Evolutionary conservation across 2,113 vertebrate genomes (phyloP).

Genomic region (Protomyctophum bolini): DNA sequence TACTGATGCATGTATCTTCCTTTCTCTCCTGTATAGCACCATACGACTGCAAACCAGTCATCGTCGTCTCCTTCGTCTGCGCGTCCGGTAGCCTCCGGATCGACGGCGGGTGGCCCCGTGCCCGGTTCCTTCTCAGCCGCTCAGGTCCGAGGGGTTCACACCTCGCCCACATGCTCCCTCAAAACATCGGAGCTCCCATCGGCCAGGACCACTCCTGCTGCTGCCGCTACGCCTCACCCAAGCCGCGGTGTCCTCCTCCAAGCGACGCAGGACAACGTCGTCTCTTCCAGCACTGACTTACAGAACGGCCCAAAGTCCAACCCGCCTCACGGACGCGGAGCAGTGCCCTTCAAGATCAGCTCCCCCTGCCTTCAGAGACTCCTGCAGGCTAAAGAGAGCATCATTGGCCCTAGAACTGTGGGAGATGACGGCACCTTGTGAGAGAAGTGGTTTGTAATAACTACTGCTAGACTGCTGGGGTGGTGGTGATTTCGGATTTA

Average conservation of each 20-base stretch:
- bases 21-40: conserved; percentile 5
- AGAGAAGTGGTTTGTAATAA: conserved; percentile 7
- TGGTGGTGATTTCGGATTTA: not conserved
- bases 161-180: conserved; percentile 37
- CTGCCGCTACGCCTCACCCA: not conserved
- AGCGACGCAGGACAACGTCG: conserved; percentile 58
- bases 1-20: not conserved
- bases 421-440: not conserved
- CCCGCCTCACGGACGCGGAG: not conserved
- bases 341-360: conserved; percentile 41
- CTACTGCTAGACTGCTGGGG: not conserved
- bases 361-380: conserved; percentile 65
- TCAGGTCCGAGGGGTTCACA: conserved; percentile 43
- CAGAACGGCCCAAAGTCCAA: rapidly evolving
- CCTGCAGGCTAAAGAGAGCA: conserved; percentile 60
- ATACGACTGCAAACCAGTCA: conserved; percentile 1
- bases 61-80: too few species aligned
- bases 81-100: not conserved
- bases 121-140: conserved; percentile 19
- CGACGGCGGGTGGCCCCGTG: not conserved
- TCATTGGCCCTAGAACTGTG: conserved; percentile 27
- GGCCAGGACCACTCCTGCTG: not conserved
- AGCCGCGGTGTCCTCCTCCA: not conserved
- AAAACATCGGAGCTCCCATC: not conserved
- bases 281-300: conserved; percentile 66